Conservation (phyloP, 35 echinoderm and acorn worm genomes). For the Heliocidaris erythrogramma region DNA sequence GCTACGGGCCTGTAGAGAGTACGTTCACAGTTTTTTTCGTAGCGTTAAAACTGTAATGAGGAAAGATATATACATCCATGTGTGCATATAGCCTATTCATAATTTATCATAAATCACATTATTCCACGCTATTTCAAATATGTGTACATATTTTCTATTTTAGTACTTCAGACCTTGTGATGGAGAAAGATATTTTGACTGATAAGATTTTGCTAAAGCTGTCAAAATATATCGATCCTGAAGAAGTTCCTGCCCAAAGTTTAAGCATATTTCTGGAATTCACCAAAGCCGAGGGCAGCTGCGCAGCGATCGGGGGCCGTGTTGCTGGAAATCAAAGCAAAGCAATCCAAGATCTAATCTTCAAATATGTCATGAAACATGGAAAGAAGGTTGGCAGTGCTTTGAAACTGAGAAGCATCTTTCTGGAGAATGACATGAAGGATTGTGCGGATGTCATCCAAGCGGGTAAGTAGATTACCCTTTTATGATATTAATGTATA, state of each 20-base stretch:
- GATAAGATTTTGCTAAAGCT: neutral
- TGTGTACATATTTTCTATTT: too few species aligned
- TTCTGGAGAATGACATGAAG: neutral
- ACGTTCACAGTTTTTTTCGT: too few species aligned
- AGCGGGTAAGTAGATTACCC: neutral
- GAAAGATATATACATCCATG: too few species aligned
- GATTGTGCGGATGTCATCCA: neutral
- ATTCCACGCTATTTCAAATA: too few species aligned
- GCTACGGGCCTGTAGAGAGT: too few species aligned
- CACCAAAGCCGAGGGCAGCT: neutral
- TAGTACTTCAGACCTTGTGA: neutral
- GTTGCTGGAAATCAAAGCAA: neutral
- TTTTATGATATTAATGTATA: neutral
- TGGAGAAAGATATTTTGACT: neutral
- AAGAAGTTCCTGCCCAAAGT: neutral
- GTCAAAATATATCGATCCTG: neutral
- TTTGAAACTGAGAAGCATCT: neutral
- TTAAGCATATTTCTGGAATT: neutral
- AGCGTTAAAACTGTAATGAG: too few species aligned
- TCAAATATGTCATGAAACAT: too few species aligned
- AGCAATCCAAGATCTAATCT: neutral
- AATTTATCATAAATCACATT: too few species aligned
- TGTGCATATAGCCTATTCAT: too few species aligned
- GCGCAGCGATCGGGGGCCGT: neutral
- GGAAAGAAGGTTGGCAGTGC: neutral